Percentiles rank a stretch among this genome's conserved stretches.
Conservation (phyloP, 2,113 vertebrate genomes). For the Crotalus viridis region DNA sequence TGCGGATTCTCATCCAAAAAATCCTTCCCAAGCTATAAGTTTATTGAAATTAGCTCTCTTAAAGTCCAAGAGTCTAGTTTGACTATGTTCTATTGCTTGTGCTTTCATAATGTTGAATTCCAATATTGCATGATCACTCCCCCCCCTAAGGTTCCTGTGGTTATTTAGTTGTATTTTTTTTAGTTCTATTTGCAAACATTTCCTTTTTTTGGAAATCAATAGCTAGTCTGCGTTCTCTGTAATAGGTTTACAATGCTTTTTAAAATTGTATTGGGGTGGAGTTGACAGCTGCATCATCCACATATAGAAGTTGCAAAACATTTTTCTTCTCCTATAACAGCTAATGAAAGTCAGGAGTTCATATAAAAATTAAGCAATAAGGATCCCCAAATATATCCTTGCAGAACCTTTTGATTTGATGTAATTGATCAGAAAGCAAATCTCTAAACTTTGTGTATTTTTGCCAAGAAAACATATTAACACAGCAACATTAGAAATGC, state of each 20-base stretch:
- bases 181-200: neutral
- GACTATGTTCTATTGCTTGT: too few species aligned
- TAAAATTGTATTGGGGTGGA: neutral
- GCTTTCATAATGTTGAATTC: too few species aligned
- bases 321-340: neutral
- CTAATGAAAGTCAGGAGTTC: neutral
- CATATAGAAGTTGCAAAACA: neutral
- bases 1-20: too few species aligned
- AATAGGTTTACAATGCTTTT: neutral
- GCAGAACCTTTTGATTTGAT: neutral
- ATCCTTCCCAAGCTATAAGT: too few species aligned
- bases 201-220: neutral
- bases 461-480: neutral
- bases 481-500: neutral
- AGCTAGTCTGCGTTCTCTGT: neutral
- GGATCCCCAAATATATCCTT: neutral
- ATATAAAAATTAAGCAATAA: neutral
- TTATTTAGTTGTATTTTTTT: neutral
- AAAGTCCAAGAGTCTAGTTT: too few species aligned
- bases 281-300: neutral
- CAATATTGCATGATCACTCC: too few species aligned
- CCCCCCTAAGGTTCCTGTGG: too few species aligned
- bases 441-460: neutral
- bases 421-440: neutral
- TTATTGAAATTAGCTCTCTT: too few species aligned